A percentile compares a stretch with the other conserved stretches of the same genome.
phyloP scores from a whole-genome alignment of 2,113 vertebrate species.

The Trematomus loennbergii region DNA sequence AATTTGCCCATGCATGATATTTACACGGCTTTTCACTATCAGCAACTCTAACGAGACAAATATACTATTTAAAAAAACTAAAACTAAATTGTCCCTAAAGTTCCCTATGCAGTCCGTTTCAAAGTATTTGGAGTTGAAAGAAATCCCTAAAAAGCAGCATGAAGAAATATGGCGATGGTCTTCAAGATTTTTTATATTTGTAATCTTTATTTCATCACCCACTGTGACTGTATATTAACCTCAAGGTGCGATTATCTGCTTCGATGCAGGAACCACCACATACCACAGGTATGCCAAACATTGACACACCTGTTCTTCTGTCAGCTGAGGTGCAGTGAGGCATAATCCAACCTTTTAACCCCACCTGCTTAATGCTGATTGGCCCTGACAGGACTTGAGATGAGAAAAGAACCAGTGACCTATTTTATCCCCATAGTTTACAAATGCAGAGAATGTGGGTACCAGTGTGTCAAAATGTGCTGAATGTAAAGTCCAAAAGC shows the following conservation, averaged over 20 bases:
- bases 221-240: background rate
- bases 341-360: conserved; percentile 1
- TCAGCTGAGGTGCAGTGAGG: background rate
- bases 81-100: background rate
- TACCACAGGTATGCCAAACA: too few species aligned
- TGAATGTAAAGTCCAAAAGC: too few species aligned
- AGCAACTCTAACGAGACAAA: background rate
- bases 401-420: background rate
- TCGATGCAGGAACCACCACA: background rate
- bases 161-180: background rate
- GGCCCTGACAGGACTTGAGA: background rate
- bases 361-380: conserved; percentile 1
- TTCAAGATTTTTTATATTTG: background rate
- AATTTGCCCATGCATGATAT: conserved; percentile 1
- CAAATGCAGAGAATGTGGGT: background rate
- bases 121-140: background rate
- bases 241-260: background rate
- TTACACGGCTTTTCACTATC: conserved; percentile 9
- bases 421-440: background rate
- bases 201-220: conserved; percentile 3
- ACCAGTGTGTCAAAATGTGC: too few species aligned
- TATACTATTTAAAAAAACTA: background rate
- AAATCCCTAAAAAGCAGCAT: background rate
- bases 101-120: background rate
- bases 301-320: background rate